Evolutionary conservation across 2,888 invertebrate species (phyloP).

Genomic region (Pandemis corylana): DNA sequence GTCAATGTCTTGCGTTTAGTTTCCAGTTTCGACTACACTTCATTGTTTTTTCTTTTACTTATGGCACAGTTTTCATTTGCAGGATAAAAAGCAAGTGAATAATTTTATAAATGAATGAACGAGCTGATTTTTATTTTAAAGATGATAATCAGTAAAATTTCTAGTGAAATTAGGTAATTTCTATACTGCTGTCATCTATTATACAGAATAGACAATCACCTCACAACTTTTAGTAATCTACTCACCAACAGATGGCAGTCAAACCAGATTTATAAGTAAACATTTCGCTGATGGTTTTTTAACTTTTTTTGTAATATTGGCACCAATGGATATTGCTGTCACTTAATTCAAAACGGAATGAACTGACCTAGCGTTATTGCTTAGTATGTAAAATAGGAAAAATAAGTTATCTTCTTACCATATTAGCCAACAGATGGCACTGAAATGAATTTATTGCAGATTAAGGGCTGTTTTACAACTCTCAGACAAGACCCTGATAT

Average conservation of each 20-base stretch:
- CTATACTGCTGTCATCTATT: neutral
- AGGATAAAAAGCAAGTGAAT: neutral
- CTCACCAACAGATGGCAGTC: neutral
- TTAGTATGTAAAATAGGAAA: too few relatives aligned
- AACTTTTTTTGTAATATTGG: too few relatives aligned
- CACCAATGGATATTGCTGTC: too few relatives aligned
- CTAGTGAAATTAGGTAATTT: neutral
- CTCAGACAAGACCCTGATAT: too few relatives aligned
- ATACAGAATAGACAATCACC: neutral
- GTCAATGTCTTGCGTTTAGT: slow-evolving; percentile 4
- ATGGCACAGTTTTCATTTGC: neutral
- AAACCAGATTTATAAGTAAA: neutral
- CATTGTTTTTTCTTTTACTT: neutral
- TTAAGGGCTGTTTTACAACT: too few relatives aligned
- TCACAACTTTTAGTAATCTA: neutral
- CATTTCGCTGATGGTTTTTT: neutral
- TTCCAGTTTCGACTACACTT: neutral
- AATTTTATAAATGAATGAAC: neutral
- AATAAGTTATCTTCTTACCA: too few relatives aligned
- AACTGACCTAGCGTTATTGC: too few relatives aligned
- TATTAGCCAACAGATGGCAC: too few relatives aligned
- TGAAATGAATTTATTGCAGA: too few relatives aligned
- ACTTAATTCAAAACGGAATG: too few relatives aligned
- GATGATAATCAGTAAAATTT: neutral
- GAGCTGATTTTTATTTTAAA: too few relatives aligned